Conservation (phyloP, 2,113 vertebrate genomes). For the Oreochromis niloticus region DNA sequence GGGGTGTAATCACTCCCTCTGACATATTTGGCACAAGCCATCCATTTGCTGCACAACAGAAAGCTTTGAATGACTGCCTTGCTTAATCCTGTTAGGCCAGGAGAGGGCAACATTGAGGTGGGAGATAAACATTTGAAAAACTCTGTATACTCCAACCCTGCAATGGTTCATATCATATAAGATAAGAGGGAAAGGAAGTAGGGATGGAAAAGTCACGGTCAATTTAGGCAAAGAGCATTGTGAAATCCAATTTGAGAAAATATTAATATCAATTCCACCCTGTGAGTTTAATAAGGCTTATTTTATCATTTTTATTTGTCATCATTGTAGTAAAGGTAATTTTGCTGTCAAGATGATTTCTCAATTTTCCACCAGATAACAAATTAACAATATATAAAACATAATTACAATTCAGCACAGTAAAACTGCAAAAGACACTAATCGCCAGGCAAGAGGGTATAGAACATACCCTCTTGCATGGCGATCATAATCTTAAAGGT, state of each 20-base stretch:
- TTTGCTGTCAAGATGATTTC: background rate
- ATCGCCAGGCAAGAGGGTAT: background rate
- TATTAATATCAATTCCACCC: background rate
- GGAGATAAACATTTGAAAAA: conserved; percentile 14
- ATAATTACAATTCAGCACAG: background rate
- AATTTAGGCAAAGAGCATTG: background rate
- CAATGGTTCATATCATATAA: conserved; percentile 1
- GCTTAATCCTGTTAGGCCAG: conserved; percentile 58
- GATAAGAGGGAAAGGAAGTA: background rate
- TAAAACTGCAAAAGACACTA: background rate
- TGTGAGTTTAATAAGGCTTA: background rate
- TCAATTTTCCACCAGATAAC: background rate
- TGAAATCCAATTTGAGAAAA: background rate
- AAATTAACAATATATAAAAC: background rate
- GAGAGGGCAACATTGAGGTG: conserved; percentile 72
- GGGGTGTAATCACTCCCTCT: conserved; percentile 69
- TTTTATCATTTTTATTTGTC: background rate
- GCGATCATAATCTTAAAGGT: background rate
- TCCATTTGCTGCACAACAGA: conserved; percentile 42
- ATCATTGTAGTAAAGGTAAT: background rate
- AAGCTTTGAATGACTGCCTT: conserved; percentile 3
- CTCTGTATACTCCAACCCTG: background rate
- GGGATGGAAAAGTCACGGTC: background rate
- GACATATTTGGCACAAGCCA: conserved; percentile 65
- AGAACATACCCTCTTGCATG: background rate